Evolutionary conservation across 2,113 vertebrate genomes (phyloP), one percentile per base, ranked within the genome.

Genomic region (Xiphophorus hellerii): DNA sequence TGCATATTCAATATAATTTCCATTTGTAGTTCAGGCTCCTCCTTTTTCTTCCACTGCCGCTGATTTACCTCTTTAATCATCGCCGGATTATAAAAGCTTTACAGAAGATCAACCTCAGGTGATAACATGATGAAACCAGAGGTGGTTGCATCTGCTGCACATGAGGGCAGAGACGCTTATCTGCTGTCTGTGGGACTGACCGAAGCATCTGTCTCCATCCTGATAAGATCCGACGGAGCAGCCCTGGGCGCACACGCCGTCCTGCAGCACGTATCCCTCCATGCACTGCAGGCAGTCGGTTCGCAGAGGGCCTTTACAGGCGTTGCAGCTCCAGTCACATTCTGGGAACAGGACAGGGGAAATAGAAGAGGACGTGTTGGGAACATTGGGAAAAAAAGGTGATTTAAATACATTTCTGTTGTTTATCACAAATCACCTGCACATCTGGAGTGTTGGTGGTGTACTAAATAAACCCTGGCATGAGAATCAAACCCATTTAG

Each of bases 271-370:
- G 0, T 96, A 93, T 37, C 96, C 96, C 7, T 97, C 96, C 96
- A 97, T 96, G 87, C 98, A 99, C 92, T 96, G 97, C 81, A 98
- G 91, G 89, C 98, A 99, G 90, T 99, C 97, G 0, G 91, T 97
- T 29, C 84, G 90, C 65, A 90, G 92, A 0, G 97, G 97, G 3
- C 98, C 97, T 3, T 73, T 92, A 28, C 98, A 99, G 0, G 94
- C 89, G 0, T 95, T 97, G 73, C 98, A 99, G 89, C 96, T 99
- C 98, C 98, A 97, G 78, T 98, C 96, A 51, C 98, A 99, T 89
- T 98, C 98, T 99, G 83, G 11, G 85, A 90, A 66, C 9, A 37
- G 33, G 33, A 66, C 39, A 66, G 39, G n/a, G 48, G 28, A 17
- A 25, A 58, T 7, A 11, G 0, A 65, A 9, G n/a, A 6, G 14